phyloP scores from a whole-genome alignment of 1,140 invertebrate genomes.

The Drosophila parabipectinata region DNA sequence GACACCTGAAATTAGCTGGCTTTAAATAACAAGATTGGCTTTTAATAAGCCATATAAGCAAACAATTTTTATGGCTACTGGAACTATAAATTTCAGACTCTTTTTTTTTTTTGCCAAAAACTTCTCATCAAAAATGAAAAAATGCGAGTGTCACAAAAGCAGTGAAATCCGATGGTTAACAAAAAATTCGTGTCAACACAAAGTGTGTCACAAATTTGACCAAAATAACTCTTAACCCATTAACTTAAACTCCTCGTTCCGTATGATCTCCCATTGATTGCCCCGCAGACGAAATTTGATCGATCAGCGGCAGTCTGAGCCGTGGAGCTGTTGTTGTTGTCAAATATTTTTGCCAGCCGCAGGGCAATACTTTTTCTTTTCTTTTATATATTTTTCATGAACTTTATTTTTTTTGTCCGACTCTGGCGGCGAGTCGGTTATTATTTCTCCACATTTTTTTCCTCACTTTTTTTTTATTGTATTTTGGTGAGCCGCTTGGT shows the following conservation, averaged over 20 bases:
- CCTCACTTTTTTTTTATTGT: neutral
- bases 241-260: constrained; percentile 44
- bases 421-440: constrained; percentile 17
- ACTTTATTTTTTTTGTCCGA: too few species aligned
- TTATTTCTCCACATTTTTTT: constrained; percentile 44
- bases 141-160: constrained; percentile 20
- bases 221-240: constrained; percentile 71
- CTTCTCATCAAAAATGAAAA: constrained; percentile 5
- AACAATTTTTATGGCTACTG: neutral
- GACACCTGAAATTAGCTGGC: constrained; percentile 5
- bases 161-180: constrained; percentile 27
- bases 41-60: neutral
- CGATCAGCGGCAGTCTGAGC: constrained; percentile 54
- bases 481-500: constrained; percentile 10
- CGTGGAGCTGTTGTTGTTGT: constrained; percentile 32
- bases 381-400: constrained; percentile 19
- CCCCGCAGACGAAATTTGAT: constrained; percentile 65
- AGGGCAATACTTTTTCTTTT: constrained; percentile 49
- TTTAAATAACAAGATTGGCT: neutral
- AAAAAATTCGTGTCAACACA: constrained; percentile 60
- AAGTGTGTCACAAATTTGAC: constrained; percentile 65
- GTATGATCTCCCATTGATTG: constrained; percentile 52
- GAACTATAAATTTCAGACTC: neutral
- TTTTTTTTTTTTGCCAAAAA: neutral
- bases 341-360: constrained; percentile 67